Evolutionary conservation across 2,797 vertebrate species (phyloP), one percentile per base, ranked within the genome.

Genomic region (Ibycter americanus): DNA sequence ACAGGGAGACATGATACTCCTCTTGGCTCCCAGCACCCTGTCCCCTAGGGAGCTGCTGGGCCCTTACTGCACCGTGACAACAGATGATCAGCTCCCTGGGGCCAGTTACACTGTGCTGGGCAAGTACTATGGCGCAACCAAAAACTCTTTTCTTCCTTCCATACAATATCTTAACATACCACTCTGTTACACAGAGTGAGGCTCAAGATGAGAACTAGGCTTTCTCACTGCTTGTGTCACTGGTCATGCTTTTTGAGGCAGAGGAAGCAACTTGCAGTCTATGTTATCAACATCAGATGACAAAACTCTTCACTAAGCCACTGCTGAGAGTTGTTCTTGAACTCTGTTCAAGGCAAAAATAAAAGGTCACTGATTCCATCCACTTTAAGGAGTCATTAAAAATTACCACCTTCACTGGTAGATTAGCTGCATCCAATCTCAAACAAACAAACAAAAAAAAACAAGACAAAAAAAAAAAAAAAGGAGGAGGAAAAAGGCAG

Each of bases 391-490:
- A 89, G 15, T 55, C 0, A 16, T 83, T 85, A 14, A 54, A 78
- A 66, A 73, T 66, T 9, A 6, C 3, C 9, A 26, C 21, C 23
- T 74, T 80, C 19, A 4, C 23, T 55, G 20, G 4, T 13, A 63
- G 12, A 70, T 70, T 16, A 89, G 25, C 15, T 78, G 15, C 8
- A 81, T 47, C 18, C n/a, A 56, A 52, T 36, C 38, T 59, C 42
- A 71, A 76, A 44, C 4, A 21, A 44, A 1, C 16, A 18, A n/a
- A 65, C 21, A 42, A 62, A 80, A 13, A 42, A 22, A 25, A 11
- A 4, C 4, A 2, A 5, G 3, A 0, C 12, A 46, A 61, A 67
- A 2, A 47, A 22, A 13, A 51, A 26, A 51, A 51, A 46, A 56
- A 71, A 42, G 5, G 13, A 6, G 1, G 12, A 15, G 7, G 9